Base-by-base conservation (phyloP, 2,888 invertebrate genomes). In the Melinopterus prodromus region DNA sequence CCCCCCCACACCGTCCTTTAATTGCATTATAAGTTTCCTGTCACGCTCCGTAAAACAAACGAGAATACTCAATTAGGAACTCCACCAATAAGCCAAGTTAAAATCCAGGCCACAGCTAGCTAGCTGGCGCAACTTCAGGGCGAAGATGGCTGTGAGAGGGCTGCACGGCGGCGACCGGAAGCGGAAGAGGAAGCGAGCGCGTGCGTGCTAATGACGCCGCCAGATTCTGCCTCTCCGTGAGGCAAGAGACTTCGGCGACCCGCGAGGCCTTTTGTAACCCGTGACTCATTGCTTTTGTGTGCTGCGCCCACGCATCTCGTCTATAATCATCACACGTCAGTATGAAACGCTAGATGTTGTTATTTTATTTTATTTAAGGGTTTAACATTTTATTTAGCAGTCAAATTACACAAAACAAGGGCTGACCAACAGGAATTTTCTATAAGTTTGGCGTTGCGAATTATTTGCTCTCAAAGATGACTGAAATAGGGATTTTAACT, bases 191-290 rank as follows among this genome's bases (percentile, higher is more conserved):
- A 88, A 87, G 88, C 83, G 84, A 86, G 87, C 88, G 88, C 88
- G 88, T 88, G 88, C 88, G 88, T 88, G 88, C 88, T 88, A 88
- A 88, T 88, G 87, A 88, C 86, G 87, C 84, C 84, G 81, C 82
- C 86, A 82, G 80, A 80, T 81, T 81, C 80, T 12, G 53, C 9
- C 12, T 53, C 53, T 53, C 53, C 9, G 7, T 1, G 53, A 53
- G 5, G 12, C 53, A 12, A 4, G 74, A 79, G 76, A 80, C 77
- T 80, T 77, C 77, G 76, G 81, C 81, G 80, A 81, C 80, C 82
- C 80, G 80, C 78, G 80, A 79, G 78, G 80, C 80, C 81, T 83
- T 82, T 83, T 83, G 78, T 82, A 53, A 81, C 77, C 5, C 53
- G 75, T 83, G 83, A 83, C 80, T 83, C 83, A 82, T 80, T 81